phyloP scores from a whole-genome alignment of 2,797 vertebrate genomes.

The Lates japonicus region DNA sequence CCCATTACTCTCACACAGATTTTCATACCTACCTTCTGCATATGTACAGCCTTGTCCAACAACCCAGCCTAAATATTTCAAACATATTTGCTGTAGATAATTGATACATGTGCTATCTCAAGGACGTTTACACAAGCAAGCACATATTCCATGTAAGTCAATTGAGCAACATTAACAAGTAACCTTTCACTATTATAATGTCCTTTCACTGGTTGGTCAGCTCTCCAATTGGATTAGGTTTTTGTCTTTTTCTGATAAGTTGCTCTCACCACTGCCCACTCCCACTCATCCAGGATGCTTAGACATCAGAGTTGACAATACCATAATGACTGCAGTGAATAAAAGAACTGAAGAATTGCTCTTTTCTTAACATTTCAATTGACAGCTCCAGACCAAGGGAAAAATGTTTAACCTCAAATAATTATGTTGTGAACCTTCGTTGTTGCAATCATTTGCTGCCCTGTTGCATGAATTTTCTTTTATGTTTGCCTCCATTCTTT shows the following conservation, averaged over 20 bases:
- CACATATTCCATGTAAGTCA: conserved; percentile 27
- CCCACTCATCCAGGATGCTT: conserved; percentile 50
- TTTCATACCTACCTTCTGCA: neutral
- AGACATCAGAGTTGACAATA: conserved; percentile 63
- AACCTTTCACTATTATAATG: conserved; percentile 49
- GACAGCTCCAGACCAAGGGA: conserved; percentile 68
- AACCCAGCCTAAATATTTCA: conserved; percentile 15
- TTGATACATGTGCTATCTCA: conserved; percentile 30
- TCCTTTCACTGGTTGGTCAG: conserved; percentile 44
- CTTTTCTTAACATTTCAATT: conserved; percentile 74
- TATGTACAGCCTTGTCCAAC: neutral
- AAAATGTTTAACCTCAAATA: conserved; percentile 84
- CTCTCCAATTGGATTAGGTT: conserved; percentile 51
- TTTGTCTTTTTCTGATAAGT: conserved; percentile 59
- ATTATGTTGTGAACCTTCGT: conserved; percentile 81
- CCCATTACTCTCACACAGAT: neutral
- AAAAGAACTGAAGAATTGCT: conserved; percentile 41
- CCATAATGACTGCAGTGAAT: conserved; percentile 40
- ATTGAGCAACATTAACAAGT: conserved; percentile 41
- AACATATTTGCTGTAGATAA: conserved; percentile 11
- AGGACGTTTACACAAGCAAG: conserved; percentile 33
- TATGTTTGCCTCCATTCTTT: conserved; percentile 53
- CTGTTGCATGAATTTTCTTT: conserved; percentile 60
- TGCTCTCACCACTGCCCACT: conserved; percentile 49
- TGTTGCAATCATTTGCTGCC: conserved; percentile 69